These are phyloP conservation scores for Tetrax tetrax DNA, from an alignment of 2,113 vertebrate species.

Conservation along the genomic window DNA sequence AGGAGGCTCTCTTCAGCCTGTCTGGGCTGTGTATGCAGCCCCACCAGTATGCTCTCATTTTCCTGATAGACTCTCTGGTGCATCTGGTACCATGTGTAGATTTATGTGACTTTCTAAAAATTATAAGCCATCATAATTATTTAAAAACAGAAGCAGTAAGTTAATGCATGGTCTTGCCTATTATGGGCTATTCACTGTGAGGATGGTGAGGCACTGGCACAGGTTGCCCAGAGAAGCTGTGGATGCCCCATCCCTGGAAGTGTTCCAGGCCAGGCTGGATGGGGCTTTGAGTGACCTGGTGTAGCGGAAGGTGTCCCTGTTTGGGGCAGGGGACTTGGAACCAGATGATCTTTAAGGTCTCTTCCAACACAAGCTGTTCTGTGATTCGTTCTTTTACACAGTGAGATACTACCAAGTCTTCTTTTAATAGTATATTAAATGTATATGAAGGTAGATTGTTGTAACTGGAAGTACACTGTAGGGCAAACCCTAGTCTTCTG, in stretches of 20 bases:
- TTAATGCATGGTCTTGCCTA: neutral
- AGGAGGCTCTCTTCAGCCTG: neutral
- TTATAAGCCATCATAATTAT: neutral
- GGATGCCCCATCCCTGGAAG: too few species aligned
- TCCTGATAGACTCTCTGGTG: neutral
- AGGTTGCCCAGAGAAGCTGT: too few species aligned
- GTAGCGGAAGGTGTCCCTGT: too few species aligned
- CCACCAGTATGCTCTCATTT: neutral
- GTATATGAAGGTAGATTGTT: neutral
- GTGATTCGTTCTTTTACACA: too few species aligned
- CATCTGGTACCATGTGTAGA: neutral
- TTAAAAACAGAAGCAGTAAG: neutral
- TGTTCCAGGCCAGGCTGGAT: too few species aligned
- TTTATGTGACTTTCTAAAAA: neutral
- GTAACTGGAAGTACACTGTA: neutral
- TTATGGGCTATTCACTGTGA: too few species aligned
- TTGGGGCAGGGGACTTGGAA: too few species aligned
- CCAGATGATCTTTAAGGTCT: too few species aligned
- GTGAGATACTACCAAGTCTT: neutral
- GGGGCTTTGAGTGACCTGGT: too few species aligned
- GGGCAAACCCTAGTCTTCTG: neutral
- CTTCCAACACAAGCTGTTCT: too few species aligned
- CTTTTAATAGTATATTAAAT: neutral
- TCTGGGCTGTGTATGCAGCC: neutral
- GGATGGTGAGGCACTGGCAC: too few species aligned